phyloP scores from a whole-genome alignment of 2,113 vertebrate genomes.

The Epinephelus lanceolatus region DNA sequence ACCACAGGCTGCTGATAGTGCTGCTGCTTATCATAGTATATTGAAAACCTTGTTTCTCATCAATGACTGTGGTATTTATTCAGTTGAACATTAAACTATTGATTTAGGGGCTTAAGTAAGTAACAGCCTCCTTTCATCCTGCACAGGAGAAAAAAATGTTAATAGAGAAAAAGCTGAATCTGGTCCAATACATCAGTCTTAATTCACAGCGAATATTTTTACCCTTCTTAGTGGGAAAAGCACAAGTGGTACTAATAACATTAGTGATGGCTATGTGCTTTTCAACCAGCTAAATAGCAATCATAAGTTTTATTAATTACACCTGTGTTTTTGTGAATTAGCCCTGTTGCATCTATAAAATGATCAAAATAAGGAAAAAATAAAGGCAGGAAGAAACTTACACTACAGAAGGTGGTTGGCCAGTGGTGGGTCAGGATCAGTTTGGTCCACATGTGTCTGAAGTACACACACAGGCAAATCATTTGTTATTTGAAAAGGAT shows the following conservation, averaged over 20 bases:
- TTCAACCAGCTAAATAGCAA: neutral
- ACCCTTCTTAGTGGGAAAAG: neutral
- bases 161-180: neutral
- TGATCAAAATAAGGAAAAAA: neutral
- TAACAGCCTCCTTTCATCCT: neutral
- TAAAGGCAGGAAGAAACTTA: constrained; percentile 59
- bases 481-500: neutral
- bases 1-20: neutral
- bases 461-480: constrained; percentile 25
- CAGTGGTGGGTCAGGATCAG: constrained; percentile 86
- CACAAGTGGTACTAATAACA: neutral
- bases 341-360: neutral
- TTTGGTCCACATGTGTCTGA: constrained; percentile 82
- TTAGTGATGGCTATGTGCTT: neutral
- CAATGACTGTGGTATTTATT: neutral
- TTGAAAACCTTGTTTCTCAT: neutral
- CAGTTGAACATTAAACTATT: neutral
- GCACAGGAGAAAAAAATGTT: neutral
- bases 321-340: neutral
- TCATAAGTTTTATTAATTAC: neutral
- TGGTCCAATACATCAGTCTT: neutral
- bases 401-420: constrained; percentile 84
- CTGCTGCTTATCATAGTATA: neutral
- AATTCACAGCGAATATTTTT: neutral
- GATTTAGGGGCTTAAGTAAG: neutral